Base-by-base conservation (phyloP, 2,797 vertebrate species). In the Danio jaintianensis region DNA sequence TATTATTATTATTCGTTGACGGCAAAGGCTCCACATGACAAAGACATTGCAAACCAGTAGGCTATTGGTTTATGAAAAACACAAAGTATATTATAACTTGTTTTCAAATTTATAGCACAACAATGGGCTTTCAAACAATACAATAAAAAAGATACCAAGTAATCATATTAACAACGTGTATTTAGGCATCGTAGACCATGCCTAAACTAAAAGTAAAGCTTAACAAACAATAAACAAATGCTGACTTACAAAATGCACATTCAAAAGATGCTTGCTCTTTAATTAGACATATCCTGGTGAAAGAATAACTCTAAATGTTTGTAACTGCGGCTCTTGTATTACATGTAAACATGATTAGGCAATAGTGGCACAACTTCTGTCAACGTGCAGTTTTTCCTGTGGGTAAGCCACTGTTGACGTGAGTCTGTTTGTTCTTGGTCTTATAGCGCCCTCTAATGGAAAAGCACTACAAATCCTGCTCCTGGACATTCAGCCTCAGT, bases 381-480 rank as follows among this genome's bases (percentile, higher is more conserved):
- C 45, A 62, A 18, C 29, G 42, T 45, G 2, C 55, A 61, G 56
- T 9, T 20, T 70, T 59, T 69, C 22, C 16, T 45, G 22, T 43
- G 22, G 16, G 29, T 7, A 50, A 43, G 48, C 53, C 22, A 22
- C 52, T 29, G 59, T 66, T 62, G 42, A 45, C 36, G 43, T 16
- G 40, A 64, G 29, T 48, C 8, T 40, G 36, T 20, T 8, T 20
- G 66, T 55, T 78, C 2, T 48, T 75, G 74, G 78, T 67, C 68
- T 72, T 86, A 29, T 67, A 3, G 22, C 72, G 82, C 88, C 90
- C 85, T 81, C 93, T 92, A 84, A 82, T 89, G 92, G 87, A 29
- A 29, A 29, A 29, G 29, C 80, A 12, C 76, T 11, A 29, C 29
- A 13, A 61, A 48, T 61, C 45, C 61, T 56, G 16, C 18, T 4